These are phyloP conservation scores for Perdita meconis DNA, from an alignment of 2,888 invertebrate genomes.

Conservation along the genomic window DNA sequence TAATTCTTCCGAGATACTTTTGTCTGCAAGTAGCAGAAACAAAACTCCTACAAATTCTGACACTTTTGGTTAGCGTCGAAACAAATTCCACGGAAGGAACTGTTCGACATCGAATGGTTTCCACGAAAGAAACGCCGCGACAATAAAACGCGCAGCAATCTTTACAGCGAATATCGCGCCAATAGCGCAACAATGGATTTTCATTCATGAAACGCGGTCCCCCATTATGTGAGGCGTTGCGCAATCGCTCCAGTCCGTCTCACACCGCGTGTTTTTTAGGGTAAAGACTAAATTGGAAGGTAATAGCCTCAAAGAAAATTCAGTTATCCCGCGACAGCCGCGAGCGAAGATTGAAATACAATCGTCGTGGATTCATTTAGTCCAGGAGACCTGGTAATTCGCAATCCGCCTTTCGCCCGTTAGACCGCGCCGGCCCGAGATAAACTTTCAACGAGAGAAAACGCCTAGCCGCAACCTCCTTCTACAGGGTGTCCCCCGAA, in stretches of 20 bases:
- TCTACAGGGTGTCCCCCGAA: slow-evolving; percentile 47
- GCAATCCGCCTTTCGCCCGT: slow-evolving; percentile 60
- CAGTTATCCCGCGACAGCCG: slow-evolving; percentile 23
- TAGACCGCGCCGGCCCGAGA: slow-evolving; percentile 41
- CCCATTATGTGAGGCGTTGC: not conserved
- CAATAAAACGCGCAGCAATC: too few species aligned
- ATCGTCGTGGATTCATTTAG: slow-evolving; percentile 46
- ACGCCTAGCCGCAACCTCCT: slow-evolving; percentile 50
- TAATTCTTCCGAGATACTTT: too few species aligned
- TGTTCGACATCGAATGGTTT: too few species aligned
- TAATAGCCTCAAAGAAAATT: slow-evolving; percentile 34
- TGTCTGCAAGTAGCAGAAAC: too few species aligned
- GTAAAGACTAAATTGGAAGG: slow-evolving; percentile 28
- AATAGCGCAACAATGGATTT: not conserved
- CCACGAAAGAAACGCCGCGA: too few species aligned
- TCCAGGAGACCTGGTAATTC: slow-evolving; percentile 42
- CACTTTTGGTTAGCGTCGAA: too few species aligned
- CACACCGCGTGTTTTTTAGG: not conserved
- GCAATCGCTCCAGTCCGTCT: not conserved
- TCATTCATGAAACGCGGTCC: not conserved
- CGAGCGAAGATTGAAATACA: slow-evolving; percentile 47
- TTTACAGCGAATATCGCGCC: too few species aligned
- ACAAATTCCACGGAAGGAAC: too few species aligned
- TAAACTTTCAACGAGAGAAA: slow-evolving; percentile 60
- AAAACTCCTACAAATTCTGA: too few species aligned